Evolutionary conservation across 2,888 invertebrate species (phyloP).

Genomic region (Harpagoxenus sublaevis): DNA sequence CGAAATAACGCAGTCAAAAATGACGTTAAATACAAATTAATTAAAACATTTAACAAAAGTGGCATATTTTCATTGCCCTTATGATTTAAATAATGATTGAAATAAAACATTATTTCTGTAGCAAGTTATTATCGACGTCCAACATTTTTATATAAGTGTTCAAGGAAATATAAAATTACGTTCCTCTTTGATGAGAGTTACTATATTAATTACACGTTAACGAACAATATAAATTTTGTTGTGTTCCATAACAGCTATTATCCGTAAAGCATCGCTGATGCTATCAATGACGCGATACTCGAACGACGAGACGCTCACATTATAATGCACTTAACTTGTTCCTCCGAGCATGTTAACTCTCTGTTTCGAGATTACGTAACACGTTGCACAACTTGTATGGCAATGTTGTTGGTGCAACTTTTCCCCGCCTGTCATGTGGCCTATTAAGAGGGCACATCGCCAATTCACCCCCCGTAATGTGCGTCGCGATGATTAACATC

Average conservation of each 20-base stretch:
- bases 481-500: slow-evolving; percentile 52
- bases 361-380: slow-evolving; percentile 72
- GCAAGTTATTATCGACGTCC: neutral
- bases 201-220: slow-evolving; percentile 8
- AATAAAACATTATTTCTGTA: neutral
- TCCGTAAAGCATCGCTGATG: slow-evolving; percentile 66
- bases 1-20: neutral
- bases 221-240: slow-evolving; percentile 41
- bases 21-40: slow-evolving; percentile 2
- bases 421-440: slow-evolving; percentile 51
- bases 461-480: slow-evolving; percentile 46
- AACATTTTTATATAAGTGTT: neutral
- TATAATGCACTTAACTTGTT: slow-evolving; percentile 72
- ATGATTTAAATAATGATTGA: neutral
- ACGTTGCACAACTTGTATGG: slow-evolving; percentile 64
- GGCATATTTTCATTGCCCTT: neutral
- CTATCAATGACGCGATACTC: slow-evolving; percentile 70
- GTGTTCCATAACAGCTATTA: slow-evolving; percentile 49
- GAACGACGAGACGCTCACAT: slow-evolving; percentile 62
- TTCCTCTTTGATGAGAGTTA: neutral
- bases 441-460: slow-evolving; percentile 57
- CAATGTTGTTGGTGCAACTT: slow-evolving; percentile 44
- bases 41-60: slow-evolving; percentile 11
- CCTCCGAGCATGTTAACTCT: slow-evolving; percentile 70
- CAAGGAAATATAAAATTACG: neutral